These are phyloP conservation scores for Enteromius afrohamiltoni DNA, from an alignment of 2,797 vertebrate genomes.

Conservation along the genomic window DNA sequence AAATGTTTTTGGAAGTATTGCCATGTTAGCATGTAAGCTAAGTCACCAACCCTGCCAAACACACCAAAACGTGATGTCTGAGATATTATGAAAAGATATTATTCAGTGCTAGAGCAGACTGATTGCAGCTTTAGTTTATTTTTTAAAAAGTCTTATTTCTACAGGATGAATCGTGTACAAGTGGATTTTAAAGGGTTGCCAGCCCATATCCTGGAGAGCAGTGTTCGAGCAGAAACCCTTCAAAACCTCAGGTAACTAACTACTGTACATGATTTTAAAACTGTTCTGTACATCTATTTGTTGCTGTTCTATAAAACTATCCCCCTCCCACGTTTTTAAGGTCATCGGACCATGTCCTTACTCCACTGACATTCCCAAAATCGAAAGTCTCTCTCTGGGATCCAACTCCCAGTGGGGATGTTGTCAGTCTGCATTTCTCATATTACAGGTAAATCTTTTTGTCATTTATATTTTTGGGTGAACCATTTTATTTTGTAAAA, in stretches of 20 bases:
- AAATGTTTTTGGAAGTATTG: not conserved
- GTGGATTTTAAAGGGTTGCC: slow-evolving; percentile 72
- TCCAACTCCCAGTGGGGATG: slow-evolving; percentile 79
- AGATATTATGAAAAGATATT: not conserved
- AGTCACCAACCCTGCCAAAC: not conserved
- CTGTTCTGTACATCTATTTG: not conserved
- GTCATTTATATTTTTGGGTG: not conserved
- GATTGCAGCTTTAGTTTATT: not conserved
- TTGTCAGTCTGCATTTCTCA: slow-evolving; percentile 78
- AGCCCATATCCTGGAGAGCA: slow-evolving; percentile 59
- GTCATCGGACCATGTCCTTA: slow-evolving; percentile 58
- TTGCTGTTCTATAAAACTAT: not conserved
- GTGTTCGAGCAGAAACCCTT: slow-evolving; percentile 63
- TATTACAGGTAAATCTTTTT: slow-evolving; percentile 81
- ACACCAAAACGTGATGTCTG: not conserved
- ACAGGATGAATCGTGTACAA: slow-evolving; percentile 60
- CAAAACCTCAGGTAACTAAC: slow-evolving; percentile 51
- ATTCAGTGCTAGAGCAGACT: not conserved
- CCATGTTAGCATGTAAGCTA: slow-evolving; percentile 36
- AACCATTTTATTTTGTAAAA: not conserved
- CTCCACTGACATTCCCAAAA: slow-evolving; percentile 86
- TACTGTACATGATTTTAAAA: not conserved
- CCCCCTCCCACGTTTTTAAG: not conserved
- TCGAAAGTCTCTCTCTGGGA: slow-evolving; percentile 90
- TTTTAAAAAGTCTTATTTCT: not conserved